Conservation (phyloP, 2,113 vertebrate genomes). For the Ammospiza caudacuta region DNA sequence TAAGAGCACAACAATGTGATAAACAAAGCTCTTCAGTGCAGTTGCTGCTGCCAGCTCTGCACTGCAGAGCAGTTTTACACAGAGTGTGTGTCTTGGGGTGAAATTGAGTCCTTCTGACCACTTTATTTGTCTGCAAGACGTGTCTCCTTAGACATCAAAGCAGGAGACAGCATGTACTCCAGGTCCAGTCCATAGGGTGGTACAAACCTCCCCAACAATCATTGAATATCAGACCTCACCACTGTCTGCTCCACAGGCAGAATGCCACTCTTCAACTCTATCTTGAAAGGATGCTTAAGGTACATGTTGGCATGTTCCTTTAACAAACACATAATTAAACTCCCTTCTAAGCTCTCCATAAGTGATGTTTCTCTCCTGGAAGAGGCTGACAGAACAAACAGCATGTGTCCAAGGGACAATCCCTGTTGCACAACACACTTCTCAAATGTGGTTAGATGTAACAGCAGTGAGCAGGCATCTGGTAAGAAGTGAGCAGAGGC, state of each 20-base stretch:
- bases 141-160: not conserved
- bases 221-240: not conserved
- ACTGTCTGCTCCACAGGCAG: not conserved
- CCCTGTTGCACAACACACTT: not conserved
- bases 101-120: not conserved
- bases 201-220: not conserved
- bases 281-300: not conserved
- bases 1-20: slow-evolving; percentile 5
- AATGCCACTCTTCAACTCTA: not conserved
- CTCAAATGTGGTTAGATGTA: not conserved
- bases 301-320: not conserved
- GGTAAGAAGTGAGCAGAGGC: not conserved
- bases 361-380: not conserved
- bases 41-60: not conserved
- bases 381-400: not conserved
- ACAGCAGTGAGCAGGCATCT: not conserved
- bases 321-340: not conserved
- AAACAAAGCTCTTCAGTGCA: slow-evolving; percentile 35
- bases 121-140: not conserved
- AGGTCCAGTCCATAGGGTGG: not conserved
- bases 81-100: not conserved
- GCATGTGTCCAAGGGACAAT: not conserved
- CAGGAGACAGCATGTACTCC: not conserved
- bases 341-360: not conserved
- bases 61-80: not conserved